phyloP scores from a whole-genome alignment of 2,888 invertebrate genomes.

The Pollenia griseotomentosa region DNA sequence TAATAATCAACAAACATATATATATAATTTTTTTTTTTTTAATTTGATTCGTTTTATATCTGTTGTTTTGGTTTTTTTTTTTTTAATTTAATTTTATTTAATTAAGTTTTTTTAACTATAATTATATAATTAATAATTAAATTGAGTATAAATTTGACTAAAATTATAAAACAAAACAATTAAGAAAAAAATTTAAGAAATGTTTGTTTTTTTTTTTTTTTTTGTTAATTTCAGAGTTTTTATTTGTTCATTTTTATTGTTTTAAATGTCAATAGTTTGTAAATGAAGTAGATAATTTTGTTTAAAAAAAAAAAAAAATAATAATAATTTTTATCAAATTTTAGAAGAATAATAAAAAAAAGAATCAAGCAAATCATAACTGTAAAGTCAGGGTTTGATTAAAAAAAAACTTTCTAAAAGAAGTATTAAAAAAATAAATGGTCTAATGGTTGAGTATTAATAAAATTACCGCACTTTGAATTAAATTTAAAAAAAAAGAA shows the following conservation, averaged over 20 bases:
- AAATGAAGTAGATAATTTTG: conserved; percentile 22
- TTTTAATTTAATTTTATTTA: conserved; percentile 45
- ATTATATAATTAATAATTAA: conserved; percentile 55
- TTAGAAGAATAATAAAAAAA: conserved; percentile 14
- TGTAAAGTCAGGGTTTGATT: no score
- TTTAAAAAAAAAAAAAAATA: conserved; percentile 14
- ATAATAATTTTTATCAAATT: conserved; percentile 43
- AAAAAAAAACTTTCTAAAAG: no score
- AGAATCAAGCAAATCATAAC: neutral
- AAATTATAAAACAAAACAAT: conserved; percentile 59
- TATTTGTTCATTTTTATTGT: conserved; percentile 33
- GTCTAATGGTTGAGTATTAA: no score
- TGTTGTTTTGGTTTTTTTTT: conserved; percentile 20
- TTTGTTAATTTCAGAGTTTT: conserved; percentile 1
- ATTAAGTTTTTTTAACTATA: conserved; percentile 29
- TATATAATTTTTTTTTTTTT: conserved; percentile 28
- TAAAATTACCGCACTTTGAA: no score
- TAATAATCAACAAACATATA: conserved; percentile 66
- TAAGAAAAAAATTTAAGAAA: conserved; percentile 14
- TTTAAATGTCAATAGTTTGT: conserved; percentile 61
- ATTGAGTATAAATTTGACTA: conserved; percentile 74
- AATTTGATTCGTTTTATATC: neutral
- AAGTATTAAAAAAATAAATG: no score
- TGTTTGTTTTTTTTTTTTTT: neutral
- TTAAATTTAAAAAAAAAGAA: neutral